phyloP scores from a whole-genome alignment of 1,140 invertebrate species.

The Ooceraea biroi region DNA sequence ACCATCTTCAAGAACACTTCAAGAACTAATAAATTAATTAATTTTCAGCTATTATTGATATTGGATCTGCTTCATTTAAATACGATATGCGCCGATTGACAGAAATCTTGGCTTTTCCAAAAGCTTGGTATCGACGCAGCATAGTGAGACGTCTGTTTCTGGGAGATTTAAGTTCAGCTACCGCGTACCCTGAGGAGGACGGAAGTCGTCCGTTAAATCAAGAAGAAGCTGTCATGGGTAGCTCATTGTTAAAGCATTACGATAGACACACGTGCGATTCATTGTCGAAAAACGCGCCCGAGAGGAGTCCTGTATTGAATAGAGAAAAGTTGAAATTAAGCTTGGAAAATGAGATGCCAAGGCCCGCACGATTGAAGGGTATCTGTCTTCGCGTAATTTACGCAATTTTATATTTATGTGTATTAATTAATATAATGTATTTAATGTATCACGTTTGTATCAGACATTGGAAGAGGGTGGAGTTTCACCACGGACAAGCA shows the following conservation, averaged over 20 bases:
- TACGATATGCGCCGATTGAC: slow-evolving; percentile 99
- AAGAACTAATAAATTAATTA: slow-evolving; percentile 47
- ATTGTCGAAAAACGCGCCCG: slow-evolving; percentile 83
- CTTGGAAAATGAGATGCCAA: slow-evolving; percentile 85
- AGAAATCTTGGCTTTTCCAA: slow-evolving; percentile 98
- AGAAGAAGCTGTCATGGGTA: slow-evolving; percentile 83
- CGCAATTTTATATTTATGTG: not conserved
- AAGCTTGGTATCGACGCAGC: slow-evolving; percentile 98
- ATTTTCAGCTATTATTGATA: slow-evolving; percentile 94
- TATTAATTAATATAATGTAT: not conserved
- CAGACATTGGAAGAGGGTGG: slow-evolving; percentile 86
- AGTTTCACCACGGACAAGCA: slow-evolving; percentile 86
- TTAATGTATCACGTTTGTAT: not conserved
- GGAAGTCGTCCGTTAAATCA: slow-evolving; percentile 79
- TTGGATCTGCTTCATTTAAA: slow-evolving; percentile 99
- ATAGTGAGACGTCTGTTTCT: slow-evolving; percentile 97
- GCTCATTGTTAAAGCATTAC: slow-evolving; percentile 81
- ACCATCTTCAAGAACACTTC: not conserved
- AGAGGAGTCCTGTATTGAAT: slow-evolving; percentile 85
- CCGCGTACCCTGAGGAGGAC: slow-evolving; percentile 86
- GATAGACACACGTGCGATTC: slow-evolving; percentile 79
- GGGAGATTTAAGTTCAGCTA: slow-evolving; percentile 92
- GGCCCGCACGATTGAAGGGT: slow-evolving; percentile 86
- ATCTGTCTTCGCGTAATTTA: not conserved
- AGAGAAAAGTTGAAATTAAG: slow-evolving; percentile 87